Conservation (phyloP, 2,797 vertebrate species). For the Amblyopsis hoosieri region DNA sequence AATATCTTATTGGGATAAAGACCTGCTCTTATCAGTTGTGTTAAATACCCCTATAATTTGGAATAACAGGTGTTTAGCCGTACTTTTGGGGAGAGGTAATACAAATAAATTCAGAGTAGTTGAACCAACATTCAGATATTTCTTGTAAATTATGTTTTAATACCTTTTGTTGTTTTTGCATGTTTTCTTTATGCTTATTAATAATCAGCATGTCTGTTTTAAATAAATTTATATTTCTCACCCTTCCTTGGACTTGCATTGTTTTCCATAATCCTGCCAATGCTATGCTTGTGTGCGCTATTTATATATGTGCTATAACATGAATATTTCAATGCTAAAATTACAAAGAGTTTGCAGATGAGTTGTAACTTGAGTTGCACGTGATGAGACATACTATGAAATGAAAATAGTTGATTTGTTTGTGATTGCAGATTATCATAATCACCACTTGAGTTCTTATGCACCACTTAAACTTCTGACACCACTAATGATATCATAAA, state of each 20-base stretch:
- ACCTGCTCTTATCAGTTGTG: not conserved
- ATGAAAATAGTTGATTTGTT: slow-evolving; percentile 45
- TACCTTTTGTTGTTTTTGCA: slow-evolving; percentile 41
- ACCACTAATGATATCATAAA: not conserved
- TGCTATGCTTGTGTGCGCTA: slow-evolving; percentile 62
- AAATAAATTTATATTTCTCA: slow-evolving; percentile 35
- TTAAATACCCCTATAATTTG: not conserved
- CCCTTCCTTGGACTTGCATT: slow-evolving; percentile 16
- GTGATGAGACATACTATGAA: slow-evolving; percentile 54
- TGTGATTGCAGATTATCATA: slow-evolving; percentile 47
- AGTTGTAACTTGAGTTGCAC: slow-evolving; percentile 34
- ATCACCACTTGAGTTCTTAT: not conserved
- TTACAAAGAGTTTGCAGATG: slow-evolving; percentile 46
- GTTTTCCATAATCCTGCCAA: slow-evolving; percentile 34
- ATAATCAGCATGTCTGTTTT: slow-evolving; percentile 18
- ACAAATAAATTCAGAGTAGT: too few species aligned
- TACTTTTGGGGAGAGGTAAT: not conserved
- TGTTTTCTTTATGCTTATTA: slow-evolving; percentile 48
- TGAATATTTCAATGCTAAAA: slow-evolving; percentile 44
- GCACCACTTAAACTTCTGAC: not conserved
- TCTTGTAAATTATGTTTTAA: slow-evolving; percentile 22
- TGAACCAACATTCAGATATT: not conserved
- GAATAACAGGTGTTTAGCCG: slow-evolving; percentile 8
- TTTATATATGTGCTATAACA: slow-evolving; percentile 60
- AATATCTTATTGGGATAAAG: not conserved